These are phyloP conservation scores for Pluvianellus socialis DNA, from an alignment of 2,113 vertebrate species.

Conservation along the genomic window DNA sequence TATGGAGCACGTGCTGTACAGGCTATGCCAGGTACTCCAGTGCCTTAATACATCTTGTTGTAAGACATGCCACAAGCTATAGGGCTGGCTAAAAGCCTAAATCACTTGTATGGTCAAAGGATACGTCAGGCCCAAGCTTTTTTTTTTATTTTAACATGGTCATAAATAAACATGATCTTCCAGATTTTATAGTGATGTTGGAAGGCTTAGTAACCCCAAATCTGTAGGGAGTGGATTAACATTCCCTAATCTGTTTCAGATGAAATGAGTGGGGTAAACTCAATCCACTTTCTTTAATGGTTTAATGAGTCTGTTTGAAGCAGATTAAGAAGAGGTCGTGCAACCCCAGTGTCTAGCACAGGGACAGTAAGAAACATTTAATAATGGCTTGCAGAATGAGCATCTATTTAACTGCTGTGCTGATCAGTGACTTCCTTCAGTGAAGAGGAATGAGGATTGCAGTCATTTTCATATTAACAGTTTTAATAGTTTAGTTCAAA, in stretches of 20 bases:
- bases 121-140: not conserved
- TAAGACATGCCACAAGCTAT: not conserved
- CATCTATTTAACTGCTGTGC: not conserved
- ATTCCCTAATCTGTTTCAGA: not conserved
- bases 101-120: not conserved
- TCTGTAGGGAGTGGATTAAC: slow-evolving; percentile 1
- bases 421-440: not conserved
- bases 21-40: not conserved
- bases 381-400: not conserved
- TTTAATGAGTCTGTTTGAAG: slow-evolving; percentile 32
- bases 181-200: not conserved
- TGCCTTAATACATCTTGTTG: not conserved
- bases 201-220: not conserved
- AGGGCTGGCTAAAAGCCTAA: not conserved
- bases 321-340: slow-evolving; percentile 14
- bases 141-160: not conserved
- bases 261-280: slow-evolving; percentile 5
- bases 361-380: not conserved
- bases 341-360: not conserved
- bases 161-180: not conserved
- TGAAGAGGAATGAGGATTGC: not conserved
- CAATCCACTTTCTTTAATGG: slow-evolving; percentile 37
- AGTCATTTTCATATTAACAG: not conserved
- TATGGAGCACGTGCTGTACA: fast-evolving
- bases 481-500: not conserved